A percentile compares a stretch with the other conserved stretches of the same genome.
These are phyloP conservation scores for Typhlomys cinereus DNA, from an alignment of 2,113 vertebrate genomes.

Conservation along the genomic window DNA sequence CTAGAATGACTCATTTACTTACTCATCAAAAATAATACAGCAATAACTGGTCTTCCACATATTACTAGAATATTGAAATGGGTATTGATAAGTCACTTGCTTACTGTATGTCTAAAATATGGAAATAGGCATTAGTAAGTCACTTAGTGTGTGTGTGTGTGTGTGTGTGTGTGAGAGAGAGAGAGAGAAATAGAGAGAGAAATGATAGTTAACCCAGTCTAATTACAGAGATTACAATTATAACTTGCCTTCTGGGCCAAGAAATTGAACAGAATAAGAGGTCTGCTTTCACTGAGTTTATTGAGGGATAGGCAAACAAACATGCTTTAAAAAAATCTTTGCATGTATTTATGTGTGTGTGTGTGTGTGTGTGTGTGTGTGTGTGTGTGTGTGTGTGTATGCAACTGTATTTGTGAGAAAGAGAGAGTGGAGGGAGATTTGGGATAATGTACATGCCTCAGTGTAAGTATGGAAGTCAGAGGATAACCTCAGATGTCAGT, in stretches of 20 bases:
- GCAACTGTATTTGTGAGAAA: background rate
- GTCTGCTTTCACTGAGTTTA: constrained; percentile 10
- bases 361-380: too few species aligned
- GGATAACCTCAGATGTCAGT: background rate
- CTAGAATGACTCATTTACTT: constrained; percentile 18
- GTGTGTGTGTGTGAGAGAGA: too few species aligned
- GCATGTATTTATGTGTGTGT: too few species aligned
- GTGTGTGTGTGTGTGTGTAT: background rate
- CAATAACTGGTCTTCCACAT: constrained; percentile 1
- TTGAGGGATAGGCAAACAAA: background rate
- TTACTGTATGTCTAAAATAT: too few species aligned
- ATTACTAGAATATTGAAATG: background rate
- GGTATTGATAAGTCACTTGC: background rate
- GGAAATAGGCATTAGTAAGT: too few species aligned
- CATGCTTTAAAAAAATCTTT: too few species aligned
- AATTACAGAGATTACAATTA: constrained; percentile 17
- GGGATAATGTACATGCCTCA: background rate
- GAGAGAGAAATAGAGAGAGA: too few species aligned
- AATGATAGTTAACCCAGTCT: background rate
- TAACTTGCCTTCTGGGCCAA: background rate
- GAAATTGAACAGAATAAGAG: background rate
- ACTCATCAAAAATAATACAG: constrained; percentile 1
- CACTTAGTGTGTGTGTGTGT: too few species aligned
- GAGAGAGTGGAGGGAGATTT: background rate
- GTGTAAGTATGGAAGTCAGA: background rate